Evolutionary conservation across 1,140 invertebrate species (phyloP).

Genomic region (Thaumatotibia leucotreta): DNA sequence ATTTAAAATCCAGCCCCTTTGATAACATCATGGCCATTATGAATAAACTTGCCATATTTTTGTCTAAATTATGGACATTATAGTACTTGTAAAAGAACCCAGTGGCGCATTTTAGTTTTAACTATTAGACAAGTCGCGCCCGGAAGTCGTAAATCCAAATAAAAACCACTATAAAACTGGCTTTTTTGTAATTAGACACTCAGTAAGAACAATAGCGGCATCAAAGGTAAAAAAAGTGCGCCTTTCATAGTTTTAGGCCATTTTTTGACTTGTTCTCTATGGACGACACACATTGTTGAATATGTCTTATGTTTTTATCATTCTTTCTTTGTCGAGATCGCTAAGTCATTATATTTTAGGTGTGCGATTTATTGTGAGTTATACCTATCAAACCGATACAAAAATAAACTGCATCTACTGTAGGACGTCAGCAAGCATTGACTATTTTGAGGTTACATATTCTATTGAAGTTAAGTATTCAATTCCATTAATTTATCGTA

Average conservation of each 20-base stretch:
- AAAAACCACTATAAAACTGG: conserved; percentile 18
- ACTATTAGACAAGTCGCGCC: background rate
- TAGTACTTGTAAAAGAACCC: background rate
- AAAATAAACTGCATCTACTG: background rate
- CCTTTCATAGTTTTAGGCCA: background rate
- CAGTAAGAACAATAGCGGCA: background rate
- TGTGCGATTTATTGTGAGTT: background rate
- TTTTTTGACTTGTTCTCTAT: background rate
- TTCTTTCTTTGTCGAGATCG: background rate
- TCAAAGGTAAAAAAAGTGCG: background rate
- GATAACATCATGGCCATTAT: background rate
- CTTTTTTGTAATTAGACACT: conserved; percentile 9
- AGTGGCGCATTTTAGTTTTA: background rate
- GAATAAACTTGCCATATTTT: background rate
- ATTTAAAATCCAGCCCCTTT: background rate
- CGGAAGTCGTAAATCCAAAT: conserved; percentile 31
- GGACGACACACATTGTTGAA: background rate
- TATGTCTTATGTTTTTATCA: background rate
- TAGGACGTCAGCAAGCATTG: background rate
- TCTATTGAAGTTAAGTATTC: background rate
- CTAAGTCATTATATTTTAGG: background rate
- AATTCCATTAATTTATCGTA: background rate
- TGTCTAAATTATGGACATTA: background rate
- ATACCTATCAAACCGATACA: no score
- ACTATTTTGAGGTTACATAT: background rate